Evolutionary conservation across 2,888 invertebrate species (phyloP).

Genomic region (Phengaris arion): DNA sequence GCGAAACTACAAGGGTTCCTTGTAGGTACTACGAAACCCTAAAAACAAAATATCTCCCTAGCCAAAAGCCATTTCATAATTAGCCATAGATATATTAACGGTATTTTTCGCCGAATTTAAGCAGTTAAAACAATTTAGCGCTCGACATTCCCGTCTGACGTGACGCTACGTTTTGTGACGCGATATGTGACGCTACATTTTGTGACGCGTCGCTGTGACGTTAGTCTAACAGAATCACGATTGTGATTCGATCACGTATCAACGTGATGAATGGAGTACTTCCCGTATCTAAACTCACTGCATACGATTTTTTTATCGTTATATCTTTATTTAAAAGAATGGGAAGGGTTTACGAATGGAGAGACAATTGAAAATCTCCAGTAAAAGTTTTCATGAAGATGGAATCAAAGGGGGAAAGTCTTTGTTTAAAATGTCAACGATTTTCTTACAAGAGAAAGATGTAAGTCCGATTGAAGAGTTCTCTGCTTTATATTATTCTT

Average conservation of each 20-base stretch:
- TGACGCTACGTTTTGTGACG: conserved; percentile 10
- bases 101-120: not conserved
- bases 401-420: not conserved
- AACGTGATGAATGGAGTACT: not conserved
- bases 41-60: no score
- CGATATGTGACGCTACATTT: not conserved
- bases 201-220: not conserved
- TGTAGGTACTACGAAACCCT: no score
- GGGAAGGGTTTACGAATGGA: conserved; percentile 9
- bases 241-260: conserved; percentile 11
- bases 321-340: conserved; percentile 5
- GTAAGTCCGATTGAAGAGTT: not conserved
- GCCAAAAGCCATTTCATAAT: no score
- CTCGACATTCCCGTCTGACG: not conserved
- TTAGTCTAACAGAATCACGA: conserved; percentile 10
- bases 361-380: conserved; percentile 6
- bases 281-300: not conserved
- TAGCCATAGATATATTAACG: not conserved
- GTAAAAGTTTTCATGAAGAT: not conserved
- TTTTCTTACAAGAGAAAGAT: not conserved
- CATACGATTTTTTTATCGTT: not conserved
- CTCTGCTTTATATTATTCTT: no score
- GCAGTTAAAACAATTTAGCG: conserved; percentile 16
- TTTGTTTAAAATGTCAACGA: conserved; percentile 1
- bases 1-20: no score